Conservation (phyloP, 1,140 invertebrate species). For the Pteromalus puparum region DNA sequence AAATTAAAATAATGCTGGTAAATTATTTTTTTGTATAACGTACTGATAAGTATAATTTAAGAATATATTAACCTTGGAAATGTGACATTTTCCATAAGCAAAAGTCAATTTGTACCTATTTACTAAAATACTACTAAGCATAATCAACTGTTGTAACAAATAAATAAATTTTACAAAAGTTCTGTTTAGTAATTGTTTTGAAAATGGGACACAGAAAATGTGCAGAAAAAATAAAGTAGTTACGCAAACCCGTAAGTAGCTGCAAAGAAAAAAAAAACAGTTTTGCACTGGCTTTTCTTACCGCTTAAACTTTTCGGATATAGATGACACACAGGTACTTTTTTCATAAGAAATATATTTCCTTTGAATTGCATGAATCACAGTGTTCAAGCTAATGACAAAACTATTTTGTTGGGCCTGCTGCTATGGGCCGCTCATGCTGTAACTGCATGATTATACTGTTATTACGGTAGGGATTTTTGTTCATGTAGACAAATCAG, state of each 20-base stretch:
- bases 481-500: neutral
- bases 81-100: neutral
- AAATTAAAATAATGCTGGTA: conserved; percentile 60
- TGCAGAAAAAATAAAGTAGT: too few relatives aligned
- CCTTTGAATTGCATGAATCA: too few relatives aligned
- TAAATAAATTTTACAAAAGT: neutral
- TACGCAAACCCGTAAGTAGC: too few relatives aligned
- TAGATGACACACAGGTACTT: too few relatives aligned
- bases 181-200: neutral
- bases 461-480: neutral
- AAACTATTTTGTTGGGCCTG: too few relatives aligned
- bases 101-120: conserved; percentile 20
- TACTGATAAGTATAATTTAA: neutral
- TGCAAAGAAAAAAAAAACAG: too few relatives aligned
- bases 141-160: neutral
- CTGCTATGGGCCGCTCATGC: too few relatives aligned
- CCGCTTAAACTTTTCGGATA: too few relatives aligned
- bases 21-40: conserved; percentile 2
- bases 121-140: neutral
- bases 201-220: neutral
- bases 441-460: too few relatives aligned
- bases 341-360: too few relatives aligned
- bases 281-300: too few relatives aligned
- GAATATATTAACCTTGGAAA: neutral
- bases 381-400: too few relatives aligned